Conservation (phyloP, 2,113 vertebrate species). For the Spea bombifrons region DNA sequence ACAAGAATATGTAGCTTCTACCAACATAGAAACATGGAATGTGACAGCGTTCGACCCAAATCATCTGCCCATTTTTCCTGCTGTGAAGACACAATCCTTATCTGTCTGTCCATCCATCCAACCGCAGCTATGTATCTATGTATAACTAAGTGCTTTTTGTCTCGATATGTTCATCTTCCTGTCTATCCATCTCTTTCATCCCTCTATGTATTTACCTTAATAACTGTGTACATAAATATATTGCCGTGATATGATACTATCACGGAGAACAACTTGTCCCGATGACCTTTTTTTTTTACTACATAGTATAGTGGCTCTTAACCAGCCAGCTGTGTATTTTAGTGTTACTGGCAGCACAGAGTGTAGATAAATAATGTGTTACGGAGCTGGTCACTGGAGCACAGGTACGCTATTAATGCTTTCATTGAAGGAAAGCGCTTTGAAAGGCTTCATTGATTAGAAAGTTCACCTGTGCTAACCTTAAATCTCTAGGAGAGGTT, state of each 20-base stretch:
- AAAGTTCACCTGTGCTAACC: background rate
- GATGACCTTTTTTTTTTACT: background rate
- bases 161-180: too few species aligned
- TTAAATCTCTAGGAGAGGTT: background rate
- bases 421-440: background rate
- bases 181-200: too few species aligned
- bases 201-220: too few species aligned
- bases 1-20: too few species aligned
- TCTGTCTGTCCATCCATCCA: too few species aligned
- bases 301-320: background rate
- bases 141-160: too few species aligned
- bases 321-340: background rate
- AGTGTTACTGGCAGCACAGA: background rate
- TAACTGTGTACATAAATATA: background rate
- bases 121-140: too few species aligned
- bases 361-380: background rate
- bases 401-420: background rate
- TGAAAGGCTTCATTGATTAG: constrained; percentile 3
- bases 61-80: too few species aligned
- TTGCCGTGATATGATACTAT: background rate
- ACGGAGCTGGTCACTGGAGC: background rate
- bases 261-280: background rate
- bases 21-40: too few species aligned
- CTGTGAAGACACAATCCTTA: too few species aligned
- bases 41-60: too few species aligned